A percentile compares a stretch with the other conserved stretches of the same genome.
phyloP scores from a whole-genome alignment of 2,888 invertebrate species.

The Cotesia congregata region DNA sequence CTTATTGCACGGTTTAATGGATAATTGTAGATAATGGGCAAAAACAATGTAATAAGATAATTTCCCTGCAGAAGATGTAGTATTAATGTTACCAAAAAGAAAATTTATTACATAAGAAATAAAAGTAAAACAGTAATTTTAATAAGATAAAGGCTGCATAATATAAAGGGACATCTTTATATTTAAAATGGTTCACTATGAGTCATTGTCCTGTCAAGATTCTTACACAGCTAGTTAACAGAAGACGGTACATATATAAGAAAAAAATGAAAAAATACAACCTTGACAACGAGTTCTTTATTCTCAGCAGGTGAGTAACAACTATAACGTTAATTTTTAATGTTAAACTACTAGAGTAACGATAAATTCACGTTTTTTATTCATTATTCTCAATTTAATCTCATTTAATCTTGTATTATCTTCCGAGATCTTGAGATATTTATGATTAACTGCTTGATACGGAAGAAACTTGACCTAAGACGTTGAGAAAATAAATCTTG shows the following conservation, averaged over 20 bases:
- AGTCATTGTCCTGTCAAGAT: slow-evolving; percentile 62
- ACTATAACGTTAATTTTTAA: slow-evolving; percentile 13
- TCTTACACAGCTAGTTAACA: slow-evolving; percentile 21
- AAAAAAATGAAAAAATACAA: slow-evolving; percentile 25
- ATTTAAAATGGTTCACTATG: slow-evolving; percentile 57
- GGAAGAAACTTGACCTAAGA: too few relatives aligned
- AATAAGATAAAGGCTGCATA: not conserved
- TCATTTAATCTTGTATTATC: not conserved
- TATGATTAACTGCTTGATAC: not conserved
- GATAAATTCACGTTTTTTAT: not conserved
- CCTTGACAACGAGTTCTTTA: slow-evolving; percentile 46
- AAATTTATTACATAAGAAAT: too few relatives aligned
- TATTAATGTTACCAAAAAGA: too few relatives aligned
- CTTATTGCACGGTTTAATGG: too few relatives aligned
- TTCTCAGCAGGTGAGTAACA: slow-evolving; percentile 45
- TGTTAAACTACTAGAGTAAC: slow-evolving; percentile 4
- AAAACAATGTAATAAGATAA: too few relatives aligned
- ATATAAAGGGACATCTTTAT: not conserved
- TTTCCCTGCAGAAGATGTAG: too few relatives aligned
- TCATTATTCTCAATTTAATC: not conserved
- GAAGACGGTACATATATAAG: slow-evolving; percentile 13
- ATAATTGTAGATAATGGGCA: too few relatives aligned
- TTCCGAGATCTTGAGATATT: not conserved
- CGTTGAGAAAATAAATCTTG: too few relatives aligned
- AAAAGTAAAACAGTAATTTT: not conserved